Percentiles rank a stretch among this genome's conserved stretches.
Conservation (phyloP, 2,797 vertebrate genomes). For the Gymnocypris eckloni region DNA sequence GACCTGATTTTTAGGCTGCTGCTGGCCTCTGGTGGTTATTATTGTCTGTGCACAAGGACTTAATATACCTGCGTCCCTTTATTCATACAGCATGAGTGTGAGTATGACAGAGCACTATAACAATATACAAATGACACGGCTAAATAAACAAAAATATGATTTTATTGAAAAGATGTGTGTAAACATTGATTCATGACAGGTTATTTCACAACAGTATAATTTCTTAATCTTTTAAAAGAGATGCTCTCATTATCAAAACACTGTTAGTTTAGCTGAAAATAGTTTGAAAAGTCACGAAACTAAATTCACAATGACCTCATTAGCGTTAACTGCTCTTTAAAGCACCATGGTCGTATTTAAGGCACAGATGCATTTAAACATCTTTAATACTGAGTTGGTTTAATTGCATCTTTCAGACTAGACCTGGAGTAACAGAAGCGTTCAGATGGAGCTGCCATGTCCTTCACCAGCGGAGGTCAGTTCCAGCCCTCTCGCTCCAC, state of each 20-base stretch:
- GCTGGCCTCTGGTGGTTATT: not conserved
- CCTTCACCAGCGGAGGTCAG: not conserved
- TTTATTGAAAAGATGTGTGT: constrained; percentile 34
- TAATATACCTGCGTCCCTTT: too few relatives aligned
- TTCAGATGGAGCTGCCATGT: not conserved
- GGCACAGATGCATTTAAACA: not conserved
- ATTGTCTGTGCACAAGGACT: not conserved
- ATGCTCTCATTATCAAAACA: not conserved
- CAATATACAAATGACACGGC: not conserved
- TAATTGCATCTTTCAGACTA: constrained; percentile 2
- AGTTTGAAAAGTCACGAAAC: not conserved
- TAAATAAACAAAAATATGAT: constrained; percentile 29
- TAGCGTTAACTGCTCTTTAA: not conserved
- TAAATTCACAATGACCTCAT: constrained; percentile 4
- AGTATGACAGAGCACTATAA: not conserved
- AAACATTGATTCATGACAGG: constrained; percentile 9
- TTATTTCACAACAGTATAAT: not conserved
- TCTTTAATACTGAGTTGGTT: not conserved
- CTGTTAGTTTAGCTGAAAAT: not conserved
- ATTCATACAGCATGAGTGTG: not conserved
- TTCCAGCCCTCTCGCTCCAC: not conserved
- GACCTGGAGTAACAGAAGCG: not conserved
- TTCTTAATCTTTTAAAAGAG: not conserved
- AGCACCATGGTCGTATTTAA: constrained; percentile 9
- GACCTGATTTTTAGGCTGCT: not conserved